phyloP scores from a whole-genome alignment of 37 sponge, comb jelly and placozoan species.

The Amphimedon queenslandica region DNA sequence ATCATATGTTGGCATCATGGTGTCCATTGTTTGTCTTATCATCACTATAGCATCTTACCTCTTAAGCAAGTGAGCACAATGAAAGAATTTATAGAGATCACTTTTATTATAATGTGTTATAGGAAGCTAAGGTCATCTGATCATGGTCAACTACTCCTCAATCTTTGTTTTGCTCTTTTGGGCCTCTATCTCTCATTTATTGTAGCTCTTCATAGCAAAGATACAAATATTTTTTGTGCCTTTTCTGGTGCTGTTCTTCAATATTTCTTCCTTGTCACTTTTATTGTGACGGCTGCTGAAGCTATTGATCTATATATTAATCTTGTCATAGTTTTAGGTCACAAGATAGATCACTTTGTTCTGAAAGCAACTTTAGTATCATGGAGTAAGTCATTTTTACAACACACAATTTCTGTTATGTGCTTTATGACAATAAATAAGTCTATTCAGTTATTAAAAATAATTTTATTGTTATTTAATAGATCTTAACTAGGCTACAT shows the following conservation, averaged over 20 bases:
- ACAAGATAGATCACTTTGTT: constrained; percentile 6
- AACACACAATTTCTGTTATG: too few species aligned
- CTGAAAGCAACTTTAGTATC: constrained; percentile 17
- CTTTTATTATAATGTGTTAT: background rate
- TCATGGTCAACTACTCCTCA: too few species aligned
- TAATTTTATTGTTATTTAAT: too few species aligned
- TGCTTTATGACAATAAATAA: too few species aligned
- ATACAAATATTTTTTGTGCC: constrained; percentile 3
- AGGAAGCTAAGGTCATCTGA: constrained; percentile 37
- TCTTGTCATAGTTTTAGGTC: constrained; percentile 26
- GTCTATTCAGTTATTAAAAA: too few species aligned
- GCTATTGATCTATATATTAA: too few species aligned
- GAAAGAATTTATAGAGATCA: background rate
- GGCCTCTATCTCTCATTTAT: constrained; percentile 39
- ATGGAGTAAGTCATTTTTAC: constrained; percentile 57
- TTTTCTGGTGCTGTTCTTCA: constrained; percentile 18
- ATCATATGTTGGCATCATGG: constrained; percentile 42
- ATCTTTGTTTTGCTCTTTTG: constrained; percentile 32
- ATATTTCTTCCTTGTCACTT: too few species aligned
- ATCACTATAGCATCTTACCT: constrained; percentile 27
- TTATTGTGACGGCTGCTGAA: constrained; percentile 36
- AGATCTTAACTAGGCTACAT: too few species aligned
- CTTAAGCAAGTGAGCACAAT: constrained; percentile 41
- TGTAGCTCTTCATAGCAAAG: background rate
- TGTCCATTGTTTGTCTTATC: constrained; percentile 33